Conservation (phyloP, 1,140 invertebrate genomes). For the Drosophila pachea region DNA sequence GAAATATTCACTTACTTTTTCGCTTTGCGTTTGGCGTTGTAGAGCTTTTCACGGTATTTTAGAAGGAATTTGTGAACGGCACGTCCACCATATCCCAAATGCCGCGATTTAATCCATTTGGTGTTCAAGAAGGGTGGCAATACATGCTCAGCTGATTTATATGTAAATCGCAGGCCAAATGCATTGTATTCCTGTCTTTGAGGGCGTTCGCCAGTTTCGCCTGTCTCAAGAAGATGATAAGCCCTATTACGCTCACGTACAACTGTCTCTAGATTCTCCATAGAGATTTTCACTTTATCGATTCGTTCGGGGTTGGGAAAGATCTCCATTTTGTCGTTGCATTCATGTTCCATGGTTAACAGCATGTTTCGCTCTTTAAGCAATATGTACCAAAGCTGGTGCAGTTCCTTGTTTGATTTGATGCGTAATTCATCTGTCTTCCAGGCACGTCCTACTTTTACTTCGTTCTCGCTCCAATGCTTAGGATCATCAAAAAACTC, state of each 20-base stretch:
- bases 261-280: slow-evolving; percentile 95
- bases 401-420: slow-evolving; percentile 97
- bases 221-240: slow-evolving; percentile 94
- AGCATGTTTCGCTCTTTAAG: slow-evolving; percentile 99
- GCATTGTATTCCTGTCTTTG: slow-evolving; percentile 80
- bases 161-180: slow-evolving; percentile 82
- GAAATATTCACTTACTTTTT: slow-evolving; percentile 79
- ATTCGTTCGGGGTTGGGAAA: slow-evolving; percentile 97
- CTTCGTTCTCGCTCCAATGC: slow-evolving; percentile 89
- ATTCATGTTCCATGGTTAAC: slow-evolving; percentile 95
- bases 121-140: slow-evolving; percentile 82
- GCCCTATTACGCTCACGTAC: slow-evolving; percentile 95
- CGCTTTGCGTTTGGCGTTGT: slow-evolving; percentile 81
- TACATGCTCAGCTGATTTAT: slow-evolving; percentile 80
- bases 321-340: slow-evolving; percentile 83
- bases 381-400: slow-evolving; percentile 98
- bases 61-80: slow-evolving; percentile 84
- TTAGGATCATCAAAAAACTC: slow-evolving; percentile 96
- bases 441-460: slow-evolving; percentile 94
- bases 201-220: slow-evolving; percentile 88
- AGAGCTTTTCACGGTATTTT: slow-evolving; percentile 84
- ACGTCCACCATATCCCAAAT: slow-evolving; percentile 77
- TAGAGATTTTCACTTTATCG: slow-evolving; percentile 95
- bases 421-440: slow-evolving; percentile 93
- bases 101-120: slow-evolving; percentile 81